A percentile compares a stretch with the other conserved stretches of the same genome.
phyloP scores from a whole-genome alignment of 2,113 vertebrate genomes.

The Cheirogaleus medius region DNA sequence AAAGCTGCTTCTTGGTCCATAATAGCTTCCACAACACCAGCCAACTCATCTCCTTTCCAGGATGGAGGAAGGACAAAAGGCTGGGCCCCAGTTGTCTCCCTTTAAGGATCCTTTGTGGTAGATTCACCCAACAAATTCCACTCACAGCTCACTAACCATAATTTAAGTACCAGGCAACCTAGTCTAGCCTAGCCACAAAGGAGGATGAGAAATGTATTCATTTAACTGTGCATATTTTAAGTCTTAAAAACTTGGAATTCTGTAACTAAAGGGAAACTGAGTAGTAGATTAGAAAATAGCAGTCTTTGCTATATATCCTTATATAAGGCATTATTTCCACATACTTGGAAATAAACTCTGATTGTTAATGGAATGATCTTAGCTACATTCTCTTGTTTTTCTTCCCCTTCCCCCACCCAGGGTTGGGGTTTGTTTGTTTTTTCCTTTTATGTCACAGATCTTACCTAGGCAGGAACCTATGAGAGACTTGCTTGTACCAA shows the following conservation, averaged over 20 bases:
- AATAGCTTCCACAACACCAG: neutral
- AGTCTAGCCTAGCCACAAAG: neutral
- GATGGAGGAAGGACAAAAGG: neutral
- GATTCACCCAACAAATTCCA: neutral
- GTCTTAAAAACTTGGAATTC: neutral
- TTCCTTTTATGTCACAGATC: neutral
- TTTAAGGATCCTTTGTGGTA: neutral
- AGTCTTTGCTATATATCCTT: neutral
- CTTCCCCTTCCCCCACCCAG: neutral
- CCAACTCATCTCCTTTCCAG: neutral
- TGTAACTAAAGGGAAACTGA: neutral
- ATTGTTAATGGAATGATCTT: neutral
- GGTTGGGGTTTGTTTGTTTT: neutral
- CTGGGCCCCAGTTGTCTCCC: neutral
- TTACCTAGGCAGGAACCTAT: conserved; percentile 6
- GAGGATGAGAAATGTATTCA: neutral
- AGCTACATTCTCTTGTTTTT: neutral
- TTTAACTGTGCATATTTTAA: neutral
- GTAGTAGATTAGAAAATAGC: neutral
- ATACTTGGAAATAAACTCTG: neutral
- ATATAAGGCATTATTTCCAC: neutral
- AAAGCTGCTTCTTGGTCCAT: neutral
- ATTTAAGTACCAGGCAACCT: neutral
- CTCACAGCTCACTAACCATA: neutral
- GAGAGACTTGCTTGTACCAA: neutral